These are phyloP conservation scores for Agrotis puta DNA, from an alignment of 2,888 invertebrate species.

Conservation along the genomic window DNA sequence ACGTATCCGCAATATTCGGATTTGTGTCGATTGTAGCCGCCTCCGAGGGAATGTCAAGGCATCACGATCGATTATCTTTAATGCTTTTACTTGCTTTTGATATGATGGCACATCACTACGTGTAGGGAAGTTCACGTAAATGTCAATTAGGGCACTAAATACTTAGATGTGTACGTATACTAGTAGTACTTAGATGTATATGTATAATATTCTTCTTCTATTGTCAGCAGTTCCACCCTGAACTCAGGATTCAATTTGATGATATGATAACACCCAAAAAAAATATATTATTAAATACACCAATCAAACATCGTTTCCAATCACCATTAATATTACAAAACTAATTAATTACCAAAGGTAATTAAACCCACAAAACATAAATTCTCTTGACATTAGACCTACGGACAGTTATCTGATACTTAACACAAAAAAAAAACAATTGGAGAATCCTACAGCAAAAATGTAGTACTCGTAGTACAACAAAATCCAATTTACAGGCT, in stretches of 20 bases:
- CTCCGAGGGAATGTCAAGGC: constrained; percentile 65
- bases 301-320: background rate
- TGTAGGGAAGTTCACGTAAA: background rate
- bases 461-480: no score
- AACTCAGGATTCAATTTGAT: no score
- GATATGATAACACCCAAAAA: no score
- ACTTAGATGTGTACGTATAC: background rate
- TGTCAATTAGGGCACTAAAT: background rate
- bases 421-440: background rate
- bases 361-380: background rate
- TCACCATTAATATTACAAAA: background rate
- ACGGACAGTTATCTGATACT: background rate
- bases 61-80: constrained; percentile 65
- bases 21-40: constrained; percentile 74
- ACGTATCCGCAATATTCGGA: constrained; percentile 76
- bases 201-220: no score
- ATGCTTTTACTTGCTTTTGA: constrained; percentile 50
- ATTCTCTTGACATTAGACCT: background rate
- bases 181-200: no score
- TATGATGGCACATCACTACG: constrained; percentile 16
- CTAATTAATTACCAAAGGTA: background rate
- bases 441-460: background rate
- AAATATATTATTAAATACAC: background rate
- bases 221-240: no score
- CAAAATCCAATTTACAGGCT: constrained; percentile 14